Conservation (phyloP, 1,140 invertebrate genomes). For the Lucilia cuprina region DNA sequence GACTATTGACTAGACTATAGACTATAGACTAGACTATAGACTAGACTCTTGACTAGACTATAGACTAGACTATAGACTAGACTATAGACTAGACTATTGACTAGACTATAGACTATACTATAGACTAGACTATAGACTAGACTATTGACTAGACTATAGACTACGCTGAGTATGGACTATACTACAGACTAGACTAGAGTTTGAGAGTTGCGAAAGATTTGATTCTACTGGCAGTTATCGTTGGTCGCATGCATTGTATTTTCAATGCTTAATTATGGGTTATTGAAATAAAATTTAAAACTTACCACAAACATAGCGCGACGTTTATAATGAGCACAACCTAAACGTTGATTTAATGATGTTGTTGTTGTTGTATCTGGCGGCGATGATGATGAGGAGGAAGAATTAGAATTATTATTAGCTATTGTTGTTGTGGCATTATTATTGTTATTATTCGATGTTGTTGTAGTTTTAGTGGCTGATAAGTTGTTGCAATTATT, state of each 20-base stretch:
- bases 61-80: too few relatives aligned
- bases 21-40: too few relatives aligned
- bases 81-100: too few relatives aligned
- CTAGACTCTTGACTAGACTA: too few relatives aligned
- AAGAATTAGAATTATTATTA: background rate
- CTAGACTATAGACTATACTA: too few relatives aligned
- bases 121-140: too few relatives aligned
- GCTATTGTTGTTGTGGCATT: background rate
- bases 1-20: too few relatives aligned
- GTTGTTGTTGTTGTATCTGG: slow-evolving; percentile 4
- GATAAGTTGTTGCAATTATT: slow-evolving; percentile 6
- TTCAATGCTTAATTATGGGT: background rate
- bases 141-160: too few relatives aligned
- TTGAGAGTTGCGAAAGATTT: too few relatives aligned
- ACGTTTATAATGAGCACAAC: slow-evolving; percentile 80
- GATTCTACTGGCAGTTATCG: background rate
- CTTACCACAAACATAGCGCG: slow-evolving; percentile 83
- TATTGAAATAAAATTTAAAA: slow-evolving; percentile 37
- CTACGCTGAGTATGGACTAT: too few relatives aligned
- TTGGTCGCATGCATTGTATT: background rate
- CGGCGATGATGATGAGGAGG: background rate
- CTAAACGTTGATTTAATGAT: slow-evolving; percentile 54
- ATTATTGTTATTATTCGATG: background rate
- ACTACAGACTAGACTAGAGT: too few relatives aligned
- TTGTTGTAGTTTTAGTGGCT: background rate